Percentiles rank a stretch among this genome's conserved stretches.
phyloP scores from a whole-genome alignment of 1,140 invertebrate genomes.

The Drosophila nannoptera region DNA sequence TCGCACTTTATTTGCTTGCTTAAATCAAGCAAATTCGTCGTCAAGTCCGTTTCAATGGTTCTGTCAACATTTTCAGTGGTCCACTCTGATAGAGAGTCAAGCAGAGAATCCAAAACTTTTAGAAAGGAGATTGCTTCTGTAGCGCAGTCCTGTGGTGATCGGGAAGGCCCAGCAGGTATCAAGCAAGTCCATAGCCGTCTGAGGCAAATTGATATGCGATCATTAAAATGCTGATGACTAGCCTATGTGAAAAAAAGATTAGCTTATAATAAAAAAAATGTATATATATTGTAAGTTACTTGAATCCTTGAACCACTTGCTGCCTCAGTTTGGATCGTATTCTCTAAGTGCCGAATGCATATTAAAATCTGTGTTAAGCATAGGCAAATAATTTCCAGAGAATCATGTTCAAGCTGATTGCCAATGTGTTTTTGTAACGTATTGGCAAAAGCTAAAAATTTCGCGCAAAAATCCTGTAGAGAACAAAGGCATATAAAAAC shows the following conservation, averaged over 20 bases:
- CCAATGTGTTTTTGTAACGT: constrained; percentile 47
- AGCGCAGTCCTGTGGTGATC: neutral
- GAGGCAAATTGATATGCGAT: constrained; percentile 66
- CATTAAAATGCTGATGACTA: constrained; percentile 63
- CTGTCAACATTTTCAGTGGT: constrained; percentile 44
- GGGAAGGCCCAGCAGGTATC: neutral
- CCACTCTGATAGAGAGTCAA: constrained; percentile 52
- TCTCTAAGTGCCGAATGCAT: constrained; percentile 65
- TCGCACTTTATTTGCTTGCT: constrained; percentile 52
- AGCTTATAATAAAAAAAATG: constrained; percentile 31
- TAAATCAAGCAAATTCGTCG: constrained; percentile 11
- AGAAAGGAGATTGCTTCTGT: constrained; percentile 55
- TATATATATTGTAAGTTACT: constrained; percentile 17
- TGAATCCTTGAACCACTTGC: constrained; percentile 30
- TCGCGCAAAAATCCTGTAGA: constrained; percentile 64
- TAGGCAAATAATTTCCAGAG: constrained; percentile 57
- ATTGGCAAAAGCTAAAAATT: constrained; percentile 56
- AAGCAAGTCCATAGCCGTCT: constrained; percentile 40
- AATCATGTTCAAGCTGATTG: constrained; percentile 27
- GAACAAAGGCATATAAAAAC: constrained; percentile 14
- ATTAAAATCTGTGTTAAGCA: constrained; percentile 69
- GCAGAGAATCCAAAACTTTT: constrained; percentile 46
- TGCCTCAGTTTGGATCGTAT: constrained; percentile 53
- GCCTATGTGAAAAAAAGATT: constrained; percentile 41
- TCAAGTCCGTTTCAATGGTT: constrained; percentile 1